phyloP scores from a whole-genome alignment of 1,140 invertebrate genomes.

The Brachionus paranguensis region DNA sequence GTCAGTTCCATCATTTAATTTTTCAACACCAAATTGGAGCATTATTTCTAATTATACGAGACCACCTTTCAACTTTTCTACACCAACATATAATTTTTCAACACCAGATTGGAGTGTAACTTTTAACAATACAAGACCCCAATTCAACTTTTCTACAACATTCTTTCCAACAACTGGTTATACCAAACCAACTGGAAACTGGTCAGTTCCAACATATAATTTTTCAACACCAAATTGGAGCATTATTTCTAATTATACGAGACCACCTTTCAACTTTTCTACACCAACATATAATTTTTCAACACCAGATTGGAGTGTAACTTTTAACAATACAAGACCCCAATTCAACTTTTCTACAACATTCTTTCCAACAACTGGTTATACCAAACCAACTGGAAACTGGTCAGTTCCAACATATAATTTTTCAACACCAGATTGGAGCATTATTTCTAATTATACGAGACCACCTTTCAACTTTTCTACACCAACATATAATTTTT shows the following conservation, averaged over 20 bases:
- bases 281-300: neutral
- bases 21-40: no score
- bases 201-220: neutral
- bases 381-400: neutral
- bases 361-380: neutral
- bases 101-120: neutral
- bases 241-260: no score
- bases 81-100: neutral
- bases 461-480: no score
- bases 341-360: neutral
- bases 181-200: neutral
- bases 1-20: neutral
- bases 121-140: neutral
- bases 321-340: neutral
- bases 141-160: neutral
- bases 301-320: neutral
- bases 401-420: neutral
- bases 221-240: no score
- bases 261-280: no score
- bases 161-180: neutral
- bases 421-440: neutral
- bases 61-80: no score
- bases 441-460: no score
- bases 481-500: neutral
- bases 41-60: no score